A percentile compares a stretch with the other conserved stretches of the same genome.
These are phyloP conservation scores for Scatophagus argus DNA, from an alignment of 2,113 vertebrate genomes.

Conservation along the genomic window DNA sequence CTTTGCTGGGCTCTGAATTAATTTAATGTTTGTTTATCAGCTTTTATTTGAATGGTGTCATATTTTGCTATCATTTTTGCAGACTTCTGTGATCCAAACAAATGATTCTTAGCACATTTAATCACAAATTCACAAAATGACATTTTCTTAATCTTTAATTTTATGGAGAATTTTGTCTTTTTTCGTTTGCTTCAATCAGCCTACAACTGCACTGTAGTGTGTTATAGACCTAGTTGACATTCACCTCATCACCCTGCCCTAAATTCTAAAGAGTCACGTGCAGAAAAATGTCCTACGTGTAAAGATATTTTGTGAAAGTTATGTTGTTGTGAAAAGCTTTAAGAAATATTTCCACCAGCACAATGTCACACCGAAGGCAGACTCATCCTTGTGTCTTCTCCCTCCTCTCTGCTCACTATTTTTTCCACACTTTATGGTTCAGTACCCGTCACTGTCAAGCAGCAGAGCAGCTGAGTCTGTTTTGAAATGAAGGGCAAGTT, in stretches of 20 bases:
- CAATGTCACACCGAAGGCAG: background rate
- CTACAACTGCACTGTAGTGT: background rate
- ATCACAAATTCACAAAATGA: background rate
- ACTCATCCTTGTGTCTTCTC: background rate
- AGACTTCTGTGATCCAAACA: background rate
- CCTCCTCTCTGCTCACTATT: background rate
- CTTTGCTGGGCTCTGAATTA: too few relatives aligned
- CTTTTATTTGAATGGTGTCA: background rate
- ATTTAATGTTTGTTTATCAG: background rate
- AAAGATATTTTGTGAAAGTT: background rate
- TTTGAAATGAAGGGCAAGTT: slow-evolving; percentile 1
- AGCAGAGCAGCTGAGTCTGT: slow-evolving; percentile 25
- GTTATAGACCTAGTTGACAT: background rate
- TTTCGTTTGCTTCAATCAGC: background rate
- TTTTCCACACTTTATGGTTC: slow-evolving; percentile 10
- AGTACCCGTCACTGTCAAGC: background rate
- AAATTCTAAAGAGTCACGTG: background rate
- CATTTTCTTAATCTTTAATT: background rate
- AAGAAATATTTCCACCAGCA: background rate
- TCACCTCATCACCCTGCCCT: background rate
- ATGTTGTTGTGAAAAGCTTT: too few relatives aligned
- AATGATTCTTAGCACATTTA: background rate
- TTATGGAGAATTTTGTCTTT: background rate
- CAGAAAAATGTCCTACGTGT: background rate
- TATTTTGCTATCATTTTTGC: background rate